Percentiles rank a stretch among this genome's conserved stretches.
phyloP scores from a whole-genome alignment of 2,797 vertebrate species.

The Danio aesculapii region DNA sequence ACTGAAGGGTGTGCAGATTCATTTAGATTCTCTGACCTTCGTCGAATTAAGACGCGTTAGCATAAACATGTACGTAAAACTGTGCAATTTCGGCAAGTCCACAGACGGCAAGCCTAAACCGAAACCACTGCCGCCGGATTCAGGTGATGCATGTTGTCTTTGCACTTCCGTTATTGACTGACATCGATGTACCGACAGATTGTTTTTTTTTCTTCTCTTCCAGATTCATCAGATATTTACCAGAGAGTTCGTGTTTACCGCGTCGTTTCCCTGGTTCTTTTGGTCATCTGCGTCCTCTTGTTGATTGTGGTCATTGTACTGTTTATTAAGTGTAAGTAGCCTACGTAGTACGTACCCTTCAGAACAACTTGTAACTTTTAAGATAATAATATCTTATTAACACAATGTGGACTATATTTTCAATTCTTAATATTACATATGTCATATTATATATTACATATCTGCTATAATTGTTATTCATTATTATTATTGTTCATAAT shows the following conservation, averaged over 20 bases:
- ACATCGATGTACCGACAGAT: neutral
- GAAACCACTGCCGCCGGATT: constrained; percentile 10
- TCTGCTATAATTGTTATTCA: no score
- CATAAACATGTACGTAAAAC: constrained; percentile 74
- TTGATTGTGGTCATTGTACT: constrained; percentile 66
- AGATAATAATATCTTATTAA: neutral
- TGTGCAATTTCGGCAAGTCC: constrained; percentile 64
- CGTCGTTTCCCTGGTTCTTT: constrained; percentile 60
- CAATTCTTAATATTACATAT: no score
- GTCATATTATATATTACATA: no score
- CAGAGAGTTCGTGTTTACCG: constrained; percentile 61
- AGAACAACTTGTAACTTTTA: neutral
- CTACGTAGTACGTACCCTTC: no score
- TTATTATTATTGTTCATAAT: no score
- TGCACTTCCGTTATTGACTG: neutral
- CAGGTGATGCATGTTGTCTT: constrained; percentile 38
- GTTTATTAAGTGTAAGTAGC: constrained; percentile 72
- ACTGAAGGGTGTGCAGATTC: neutral
- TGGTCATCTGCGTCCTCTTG: constrained; percentile 67
- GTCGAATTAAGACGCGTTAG: neutral
- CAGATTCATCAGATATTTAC: constrained; percentile 31
- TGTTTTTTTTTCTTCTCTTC: neutral
- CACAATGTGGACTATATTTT: neutral
- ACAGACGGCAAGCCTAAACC: constrained; percentile 58
- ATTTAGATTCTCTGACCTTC: neutral